Evolutionary conservation across 2,888 invertebrate species (phyloP), one percentile per base, ranked within the genome.

Genomic region (Trissolcus japonicus): DNA sequence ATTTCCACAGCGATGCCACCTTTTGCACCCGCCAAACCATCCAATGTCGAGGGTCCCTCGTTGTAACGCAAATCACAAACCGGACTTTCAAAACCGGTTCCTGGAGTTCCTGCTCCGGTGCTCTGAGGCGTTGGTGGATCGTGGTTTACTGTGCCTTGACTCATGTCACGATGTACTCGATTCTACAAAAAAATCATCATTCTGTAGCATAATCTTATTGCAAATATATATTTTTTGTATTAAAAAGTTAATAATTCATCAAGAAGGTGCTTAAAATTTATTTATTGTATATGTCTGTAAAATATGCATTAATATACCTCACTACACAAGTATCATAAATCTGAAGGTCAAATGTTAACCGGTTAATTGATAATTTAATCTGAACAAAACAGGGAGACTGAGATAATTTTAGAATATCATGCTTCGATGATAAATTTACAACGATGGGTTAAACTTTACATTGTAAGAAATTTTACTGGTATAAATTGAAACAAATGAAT

Each of bases 121-220:
- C 88, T 88, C 78, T 88, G 88, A 0, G 89, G 89, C 51, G 89
- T 89, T 55, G 88, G 80, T 40, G 89, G 89, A 79, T 89, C 87
- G 76, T 89, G 88, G 79, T 87, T 88, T 19, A 84, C 80, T 72
- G 80, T 84, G 77, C 82, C 83, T 80, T 87, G 87, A 80, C 85
- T 87, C 83, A 88, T 82, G 73, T 89, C 89, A 80, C 93, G 93
- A 87, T 94, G 94, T 79, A 94, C 94, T 82, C 94, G 93, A 89
- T 94, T 94, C 79, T 79, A 40, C 14, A 67, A 35, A 56, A 40
- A 7, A 55, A 57, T 14, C 14, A 14, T 54, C 11, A 40, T 25
- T 56, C 11, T 56, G 6, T 25, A 54, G 1, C 7, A 55, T 13
- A 29, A n/a, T 9, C 11, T 35, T 2, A 25, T 16, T 16, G 46